Percentiles rank a stretch among this genome's conserved stretches.
Evolutionary conservation across 2,113 vertebrate genomes (phyloP).

Genomic region (Azemiops feae): DNA sequence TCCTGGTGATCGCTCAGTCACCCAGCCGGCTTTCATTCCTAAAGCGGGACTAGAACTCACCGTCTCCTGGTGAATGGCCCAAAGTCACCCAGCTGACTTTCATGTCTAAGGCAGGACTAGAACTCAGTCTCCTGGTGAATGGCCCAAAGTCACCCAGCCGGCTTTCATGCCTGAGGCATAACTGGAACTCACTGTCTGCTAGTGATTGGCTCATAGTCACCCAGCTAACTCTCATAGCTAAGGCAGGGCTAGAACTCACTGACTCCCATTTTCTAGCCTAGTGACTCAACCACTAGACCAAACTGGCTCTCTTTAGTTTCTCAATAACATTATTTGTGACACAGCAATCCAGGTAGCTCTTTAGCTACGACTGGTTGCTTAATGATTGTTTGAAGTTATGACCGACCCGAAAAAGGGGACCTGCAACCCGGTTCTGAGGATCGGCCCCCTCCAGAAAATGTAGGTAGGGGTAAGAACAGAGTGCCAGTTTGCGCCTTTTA

Average conservation of each 20-base stretch:
- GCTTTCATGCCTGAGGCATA: too few relatives aligned
- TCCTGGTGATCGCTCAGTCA: too few relatives aligned
- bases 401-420: too few relatives aligned
- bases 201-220: too few relatives aligned
- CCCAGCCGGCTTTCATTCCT: not conserved
- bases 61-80: not conserved
- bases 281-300: not conserved
- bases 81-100: accelerated
- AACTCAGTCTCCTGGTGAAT: too few relatives aligned
- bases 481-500: too few relatives aligned
- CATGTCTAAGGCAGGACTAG: not conserved
- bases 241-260: not conserved
- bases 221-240: too few relatives aligned
- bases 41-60: not conserved
- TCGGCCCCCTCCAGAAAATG: too few relatives aligned
- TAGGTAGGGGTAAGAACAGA: too few relatives aligned
- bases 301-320: not conserved
- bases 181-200: too few relatives aligned
- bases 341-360: not conserved
- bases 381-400: not conserved
- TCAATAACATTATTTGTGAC: not conserved
- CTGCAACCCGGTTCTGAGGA: too few relatives aligned
- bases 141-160: accelerated
- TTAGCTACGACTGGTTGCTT: not conserved
- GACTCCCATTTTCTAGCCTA: not conserved